Conservation (phyloP, 2,797 vertebrate genomes). For the Kryptolebias ocellatus region DNA sequence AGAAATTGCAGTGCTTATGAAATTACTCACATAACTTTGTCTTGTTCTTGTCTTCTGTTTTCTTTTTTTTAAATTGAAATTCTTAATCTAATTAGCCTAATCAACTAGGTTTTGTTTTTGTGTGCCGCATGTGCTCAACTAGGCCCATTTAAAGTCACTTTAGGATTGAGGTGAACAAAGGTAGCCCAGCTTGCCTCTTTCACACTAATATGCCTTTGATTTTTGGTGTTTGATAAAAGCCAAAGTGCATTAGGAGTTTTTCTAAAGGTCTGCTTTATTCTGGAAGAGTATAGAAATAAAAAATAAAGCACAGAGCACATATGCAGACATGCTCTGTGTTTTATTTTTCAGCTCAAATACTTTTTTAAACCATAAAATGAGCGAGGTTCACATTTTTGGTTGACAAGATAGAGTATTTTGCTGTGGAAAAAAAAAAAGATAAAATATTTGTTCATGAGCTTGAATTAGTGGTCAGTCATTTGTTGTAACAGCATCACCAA, state of each 20-base stretch:
- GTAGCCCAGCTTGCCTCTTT: slow-evolving; percentile 27
- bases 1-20: neutral
- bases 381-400: too few species aligned
- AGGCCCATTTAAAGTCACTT: slow-evolving; percentile 27
- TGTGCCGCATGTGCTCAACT: slow-evolving; percentile 33
- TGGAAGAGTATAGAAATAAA: neutral
- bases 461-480: neutral
- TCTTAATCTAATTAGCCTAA: slow-evolving; percentile 62
- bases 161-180: slow-evolving; percentile 35
- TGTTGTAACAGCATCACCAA: neutral
- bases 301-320: neutral
- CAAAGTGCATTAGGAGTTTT: neutral
- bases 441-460: neutral
- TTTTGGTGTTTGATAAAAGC: slow-evolving; percentile 53
- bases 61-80: neutral
- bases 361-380: too few species aligned
- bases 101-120: slow-evolving; percentile 48
- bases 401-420: too few species aligned
- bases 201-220: slow-evolving; percentile 30
- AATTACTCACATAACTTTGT: too few species aligned
- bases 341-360: too few species aligned
- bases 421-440: neutral
- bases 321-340: too few species aligned
- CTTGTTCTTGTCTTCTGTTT: neutral
- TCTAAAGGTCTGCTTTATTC: neutral